A percentile compares a stretch with the other conserved stretches of the same genome.
These are phyloP conservation scores for Callimorpha dominula DNA, from an alignment of 2,888 invertebrate genomes.

Conservation along the genomic window DNA sequence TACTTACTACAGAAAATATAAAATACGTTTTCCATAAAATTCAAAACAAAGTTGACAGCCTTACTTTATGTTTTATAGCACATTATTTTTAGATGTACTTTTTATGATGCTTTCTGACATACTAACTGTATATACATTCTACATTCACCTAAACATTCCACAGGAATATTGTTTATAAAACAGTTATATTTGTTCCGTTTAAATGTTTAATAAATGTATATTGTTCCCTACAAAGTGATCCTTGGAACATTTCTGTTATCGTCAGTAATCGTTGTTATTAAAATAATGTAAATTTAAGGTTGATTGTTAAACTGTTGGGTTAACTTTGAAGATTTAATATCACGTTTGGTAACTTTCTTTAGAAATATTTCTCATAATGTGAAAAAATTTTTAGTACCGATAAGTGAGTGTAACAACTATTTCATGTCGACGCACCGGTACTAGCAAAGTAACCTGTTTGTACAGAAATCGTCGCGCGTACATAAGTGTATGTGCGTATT, in stretches of 20 bases:
- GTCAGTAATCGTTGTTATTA: neutral
- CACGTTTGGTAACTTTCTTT: neutral
- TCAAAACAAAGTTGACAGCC: slow-evolving; percentile 27
- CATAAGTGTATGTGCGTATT: too few relatives aligned
- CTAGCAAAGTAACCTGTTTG: neutral
- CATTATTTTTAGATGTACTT: slow-evolving; percentile 50
- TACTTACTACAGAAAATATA: slow-evolving; percentile 12
- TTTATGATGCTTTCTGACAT: slow-evolving; percentile 22
- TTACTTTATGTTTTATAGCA: slow-evolving; percentile 16
- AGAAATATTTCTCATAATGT: neutral
- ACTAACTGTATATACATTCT: too few relatives aligned
- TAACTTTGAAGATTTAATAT: neutral
- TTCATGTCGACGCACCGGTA: neutral
- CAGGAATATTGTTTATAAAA: slow-evolving; percentile 11
- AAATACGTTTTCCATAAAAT: slow-evolving; percentile 26
- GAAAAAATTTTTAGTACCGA: neutral
- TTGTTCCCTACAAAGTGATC: slow-evolving; percentile 1
- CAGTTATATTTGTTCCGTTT: neutral
- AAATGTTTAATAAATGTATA: neutral
- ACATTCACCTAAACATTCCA: slow-evolving; percentile 12
- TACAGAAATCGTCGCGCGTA: neutral
- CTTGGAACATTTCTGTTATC: neutral
- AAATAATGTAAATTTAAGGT: neutral
- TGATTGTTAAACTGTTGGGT: neutral
- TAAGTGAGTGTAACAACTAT: neutral